Conservation (phyloP, 2,888 invertebrate species). For the Cistogaster globosa region DNA sequence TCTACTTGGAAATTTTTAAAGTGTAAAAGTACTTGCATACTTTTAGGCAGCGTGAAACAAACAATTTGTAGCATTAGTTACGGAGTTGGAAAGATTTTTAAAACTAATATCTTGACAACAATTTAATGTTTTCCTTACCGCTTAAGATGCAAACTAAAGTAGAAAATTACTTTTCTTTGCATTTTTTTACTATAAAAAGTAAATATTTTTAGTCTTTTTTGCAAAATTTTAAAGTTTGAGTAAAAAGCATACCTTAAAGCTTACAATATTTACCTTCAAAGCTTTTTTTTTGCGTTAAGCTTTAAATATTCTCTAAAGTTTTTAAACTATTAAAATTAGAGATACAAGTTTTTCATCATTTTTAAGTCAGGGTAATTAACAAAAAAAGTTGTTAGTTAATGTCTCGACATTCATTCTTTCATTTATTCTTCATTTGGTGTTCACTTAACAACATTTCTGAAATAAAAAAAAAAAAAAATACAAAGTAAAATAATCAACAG, state of each 20-base stretch:
- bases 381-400: slow-evolving; percentile 26
- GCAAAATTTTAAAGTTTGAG: background rate
- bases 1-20: slow-evolving; percentile 8
- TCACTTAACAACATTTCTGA: slow-evolving; percentile 27
- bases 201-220: too few relatives aligned
- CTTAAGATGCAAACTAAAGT: too few relatives aligned
- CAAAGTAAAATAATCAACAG: slow-evolving; percentile 16
- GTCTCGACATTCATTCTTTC: too few relatives aligned
- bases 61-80: background rate
- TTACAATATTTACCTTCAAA: background rate
- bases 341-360: background rate
- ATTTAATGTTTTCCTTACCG: background rate
- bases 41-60: slow-evolving; percentile 14
- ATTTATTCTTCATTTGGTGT: background rate
- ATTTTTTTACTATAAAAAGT: too few relatives aligned
- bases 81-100: background rate
- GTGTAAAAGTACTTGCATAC: slow-evolving; percentile 17
- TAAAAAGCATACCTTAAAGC: slow-evolving; percentile 25
- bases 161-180: too few relatives aligned
- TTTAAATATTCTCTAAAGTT: background rate
- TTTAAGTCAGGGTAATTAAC: slow-evolving; percentile 53
- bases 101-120: too few relatives aligned
- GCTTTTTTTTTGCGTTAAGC: background rate
- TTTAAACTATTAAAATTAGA: background rate
- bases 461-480: background rate